phyloP scores from a whole-genome alignment of 2,888 invertebrate species.

The Ophraella communa region DNA sequence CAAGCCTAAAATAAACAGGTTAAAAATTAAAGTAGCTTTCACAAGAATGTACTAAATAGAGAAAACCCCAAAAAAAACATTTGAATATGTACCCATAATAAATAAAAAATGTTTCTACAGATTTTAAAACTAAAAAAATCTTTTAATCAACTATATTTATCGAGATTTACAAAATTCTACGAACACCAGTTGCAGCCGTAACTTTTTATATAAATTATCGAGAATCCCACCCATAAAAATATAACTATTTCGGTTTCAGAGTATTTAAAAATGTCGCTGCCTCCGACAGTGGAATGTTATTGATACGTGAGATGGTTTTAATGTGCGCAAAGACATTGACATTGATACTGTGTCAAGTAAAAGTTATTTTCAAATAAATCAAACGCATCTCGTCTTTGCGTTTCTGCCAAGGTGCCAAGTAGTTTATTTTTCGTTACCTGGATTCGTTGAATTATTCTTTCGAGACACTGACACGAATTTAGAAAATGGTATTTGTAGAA shows the following conservation, averaged over 20 bases:
- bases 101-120: no score
- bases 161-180: no score
- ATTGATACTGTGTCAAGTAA: slow-evolving; percentile 39
- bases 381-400: slow-evolving; percentile 20
- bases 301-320: slow-evolving; percentile 33
- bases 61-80: no score
- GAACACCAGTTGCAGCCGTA: no score
- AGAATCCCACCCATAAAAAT: background rate
- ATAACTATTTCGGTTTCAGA: background rate
- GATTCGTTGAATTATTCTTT: slow-evolving; percentile 10
- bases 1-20: no score
- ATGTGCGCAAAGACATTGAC: slow-evolving; percentile 40
- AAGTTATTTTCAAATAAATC: slow-evolving; percentile 38
- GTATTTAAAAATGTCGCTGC: background rate
- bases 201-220: no score
- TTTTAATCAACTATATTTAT: no score
- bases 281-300: slow-evolving; percentile 21
- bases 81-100: no score
- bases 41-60: no score
- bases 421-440: slow-evolving; percentile 25
- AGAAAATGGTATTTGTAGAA: slow-evolving; percentile 9
- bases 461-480: slow-evolving; percentile 20
- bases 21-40: no score
- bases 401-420: slow-evolving; percentile 22
- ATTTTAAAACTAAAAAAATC: no score